Conservation (phyloP, 2,113 vertebrate genomes). For the Hypomesus transpacificus region DNA sequence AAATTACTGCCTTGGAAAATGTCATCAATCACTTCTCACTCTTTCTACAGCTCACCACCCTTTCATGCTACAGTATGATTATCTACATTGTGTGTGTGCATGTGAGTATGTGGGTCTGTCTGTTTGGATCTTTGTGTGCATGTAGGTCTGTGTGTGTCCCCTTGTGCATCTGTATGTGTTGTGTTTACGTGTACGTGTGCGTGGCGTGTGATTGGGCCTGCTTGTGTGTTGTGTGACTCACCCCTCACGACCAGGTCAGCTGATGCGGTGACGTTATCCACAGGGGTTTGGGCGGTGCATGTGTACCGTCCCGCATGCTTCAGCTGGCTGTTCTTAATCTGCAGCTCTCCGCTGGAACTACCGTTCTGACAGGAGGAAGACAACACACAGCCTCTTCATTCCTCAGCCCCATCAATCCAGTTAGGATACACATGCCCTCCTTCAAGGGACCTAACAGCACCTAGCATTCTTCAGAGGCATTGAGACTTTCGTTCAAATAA, state of each 20-base stretch:
- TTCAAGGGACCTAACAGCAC: no score
- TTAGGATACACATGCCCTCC: no score
- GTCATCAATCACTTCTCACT: neutral
- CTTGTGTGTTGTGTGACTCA: slow-evolving; percentile 57
- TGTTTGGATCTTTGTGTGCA: neutral
- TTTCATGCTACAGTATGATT: neutral
- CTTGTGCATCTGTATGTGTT: neutral
- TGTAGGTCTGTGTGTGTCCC: neutral
- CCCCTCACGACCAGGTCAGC: slow-evolving; percentile 93
- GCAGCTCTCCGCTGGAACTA: slow-evolving; percentile 80
- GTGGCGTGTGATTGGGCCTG: neutral
- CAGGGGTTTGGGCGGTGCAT: slow-evolving; percentile 90
- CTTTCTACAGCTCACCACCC: neutral
- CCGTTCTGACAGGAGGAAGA: slow-evolving; percentile 74
- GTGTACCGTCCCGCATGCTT: slow-evolving; percentile 86
- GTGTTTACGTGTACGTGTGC: neutral
- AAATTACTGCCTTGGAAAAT: neutral
- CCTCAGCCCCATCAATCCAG: no score
- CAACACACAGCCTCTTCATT: neutral
- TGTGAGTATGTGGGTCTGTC: slow-evolving; percentile 16
- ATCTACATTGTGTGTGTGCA: neutral
- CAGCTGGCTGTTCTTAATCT: slow-evolving; percentile 86
- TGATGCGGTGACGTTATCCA: slow-evolving; percentile 87
- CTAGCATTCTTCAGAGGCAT: no score
- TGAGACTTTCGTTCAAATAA: no score